phyloP scores from a whole-genome alignment of 2,888 invertebrate species.

The Hypomecis punctinalis region DNA sequence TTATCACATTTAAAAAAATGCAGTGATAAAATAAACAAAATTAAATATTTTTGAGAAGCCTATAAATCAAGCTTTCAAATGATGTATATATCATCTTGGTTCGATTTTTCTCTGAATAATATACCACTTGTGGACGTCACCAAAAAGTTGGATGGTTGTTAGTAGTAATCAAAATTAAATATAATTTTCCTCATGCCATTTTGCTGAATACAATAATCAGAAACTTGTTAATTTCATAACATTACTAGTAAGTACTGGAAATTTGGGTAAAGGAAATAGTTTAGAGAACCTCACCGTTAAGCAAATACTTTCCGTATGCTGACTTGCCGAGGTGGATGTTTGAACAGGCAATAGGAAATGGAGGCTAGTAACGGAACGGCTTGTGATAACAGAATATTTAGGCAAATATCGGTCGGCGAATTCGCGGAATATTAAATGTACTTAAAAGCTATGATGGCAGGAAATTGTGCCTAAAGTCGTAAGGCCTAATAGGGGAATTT shows the following conservation, averaged over 20 bases:
- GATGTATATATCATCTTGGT: too few species aligned
- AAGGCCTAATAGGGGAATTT: too few species aligned
- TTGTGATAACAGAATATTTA: background rate
- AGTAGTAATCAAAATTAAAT: too few species aligned
- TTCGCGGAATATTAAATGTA: slow-evolving; percentile 2
- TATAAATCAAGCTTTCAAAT: too few species aligned
- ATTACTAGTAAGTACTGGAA: slow-evolving; percentile 1
- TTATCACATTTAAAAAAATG: too few species aligned
- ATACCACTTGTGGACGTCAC: too few species aligned
- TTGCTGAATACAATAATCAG: too few species aligned
- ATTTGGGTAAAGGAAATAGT: slow-evolving; percentile 27
- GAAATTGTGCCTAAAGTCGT: background rate
- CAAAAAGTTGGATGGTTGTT: too few species aligned
- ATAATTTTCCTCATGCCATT: too few species aligned
- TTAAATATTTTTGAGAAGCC: too few species aligned
- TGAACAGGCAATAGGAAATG: slow-evolving; percentile 21
- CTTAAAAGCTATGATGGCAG: background rate
- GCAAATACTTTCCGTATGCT: slow-evolving; percentile 20
- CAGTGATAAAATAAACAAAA: too few species aligned
- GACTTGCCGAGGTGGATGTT: slow-evolving; percentile 20
- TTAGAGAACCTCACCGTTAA: slow-evolving; percentile 14
- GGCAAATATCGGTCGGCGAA: background rate
- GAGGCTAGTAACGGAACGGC: slow-evolving; percentile 11
- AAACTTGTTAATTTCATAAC: background rate
- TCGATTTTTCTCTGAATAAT: too few species aligned